Evolutionary conservation across 2,113 vertebrate species (phyloP).

Genomic region (human (Homo sapiens)): DNA sequence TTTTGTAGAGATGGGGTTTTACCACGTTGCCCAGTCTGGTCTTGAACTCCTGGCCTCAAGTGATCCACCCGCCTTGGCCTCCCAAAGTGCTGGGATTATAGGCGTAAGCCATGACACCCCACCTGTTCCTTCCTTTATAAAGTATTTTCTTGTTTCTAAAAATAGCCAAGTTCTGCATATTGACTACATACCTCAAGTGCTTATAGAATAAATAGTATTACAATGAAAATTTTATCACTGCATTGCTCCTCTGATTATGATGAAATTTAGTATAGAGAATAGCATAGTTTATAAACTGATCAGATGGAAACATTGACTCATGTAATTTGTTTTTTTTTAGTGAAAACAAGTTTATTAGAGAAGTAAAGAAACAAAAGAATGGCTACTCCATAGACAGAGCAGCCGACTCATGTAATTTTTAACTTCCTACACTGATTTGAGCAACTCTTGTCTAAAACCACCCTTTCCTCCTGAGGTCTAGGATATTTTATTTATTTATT

Average conservation of each 20-base stretch:
- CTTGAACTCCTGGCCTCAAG: too few relatives aligned
- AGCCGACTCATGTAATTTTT: neutral
- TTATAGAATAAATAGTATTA: neutral
- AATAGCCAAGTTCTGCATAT: neutral
- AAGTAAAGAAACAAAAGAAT: too few relatives aligned
- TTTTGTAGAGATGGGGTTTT: too few relatives aligned
- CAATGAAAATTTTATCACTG: neutral
- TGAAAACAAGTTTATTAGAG: too few relatives aligned
- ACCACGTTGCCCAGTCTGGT: too few relatives aligned
- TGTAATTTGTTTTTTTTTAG: too few relatives aligned
- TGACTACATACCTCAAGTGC: neutral
- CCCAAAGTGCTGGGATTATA: too few relatives aligned
- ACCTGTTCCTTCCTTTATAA: constrained; percentile 10
- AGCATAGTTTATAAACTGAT: neutral
- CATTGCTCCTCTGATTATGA: neutral
- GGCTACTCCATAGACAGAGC: too few relatives aligned
- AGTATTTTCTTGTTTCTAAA: neutral
- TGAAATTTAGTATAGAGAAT: neutral
- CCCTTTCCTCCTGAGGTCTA: neutral
- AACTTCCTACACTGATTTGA: neutral
- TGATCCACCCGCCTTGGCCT: too few relatives aligned
- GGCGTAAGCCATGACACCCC: too few relatives aligned
- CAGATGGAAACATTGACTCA: neutral
- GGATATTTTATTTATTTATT: too few relatives aligned
- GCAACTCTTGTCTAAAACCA: neutral